Percentiles rank a stretch among this genome's conserved stretches.
phyloP scores from a whole-genome alignment of 2,888 invertebrate genomes.

The Melinaea marsaeus region DNA sequence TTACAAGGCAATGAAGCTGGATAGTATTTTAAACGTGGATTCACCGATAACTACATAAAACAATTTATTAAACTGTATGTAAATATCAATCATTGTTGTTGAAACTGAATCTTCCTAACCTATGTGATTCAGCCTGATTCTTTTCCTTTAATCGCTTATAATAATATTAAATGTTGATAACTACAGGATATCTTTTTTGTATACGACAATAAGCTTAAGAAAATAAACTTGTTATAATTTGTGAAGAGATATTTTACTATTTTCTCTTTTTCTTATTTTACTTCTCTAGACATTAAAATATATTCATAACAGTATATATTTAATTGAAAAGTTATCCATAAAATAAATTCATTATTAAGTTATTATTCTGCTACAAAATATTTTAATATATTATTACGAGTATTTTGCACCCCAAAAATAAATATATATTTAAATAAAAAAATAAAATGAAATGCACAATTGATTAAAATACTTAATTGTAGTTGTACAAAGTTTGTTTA shows the following conservation, averaged over 20 bases:
- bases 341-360: too few species aligned
- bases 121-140: neutral
- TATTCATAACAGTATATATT: too few species aligned
- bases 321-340: too few species aligned
- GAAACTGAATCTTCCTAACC: slow-evolving; percentile 5
- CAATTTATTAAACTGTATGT: too few species aligned
- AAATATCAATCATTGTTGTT: too few species aligned
- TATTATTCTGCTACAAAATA: too few species aligned
- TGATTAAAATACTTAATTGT: neutral
- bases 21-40: slow-evolving; percentile 4
- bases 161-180: slow-evolving; percentile 6
- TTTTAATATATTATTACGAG: too few species aligned
- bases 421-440: too few species aligned
- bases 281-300: too few species aligned
- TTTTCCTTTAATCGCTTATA: neutral
- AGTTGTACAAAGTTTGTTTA: neutral
- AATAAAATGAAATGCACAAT: too few species aligned
- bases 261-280: neutral
- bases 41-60: too few species aligned
- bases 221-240: neutral
- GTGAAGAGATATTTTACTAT: neutral
- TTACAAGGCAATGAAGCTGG: slow-evolving; percentile 9
- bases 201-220: neutral
- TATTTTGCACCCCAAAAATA: too few species aligned
- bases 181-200: neutral